phyloP scores from a whole-genome alignment of 2,888 invertebrate genomes.

The Malthinus flaveolus region DNA sequence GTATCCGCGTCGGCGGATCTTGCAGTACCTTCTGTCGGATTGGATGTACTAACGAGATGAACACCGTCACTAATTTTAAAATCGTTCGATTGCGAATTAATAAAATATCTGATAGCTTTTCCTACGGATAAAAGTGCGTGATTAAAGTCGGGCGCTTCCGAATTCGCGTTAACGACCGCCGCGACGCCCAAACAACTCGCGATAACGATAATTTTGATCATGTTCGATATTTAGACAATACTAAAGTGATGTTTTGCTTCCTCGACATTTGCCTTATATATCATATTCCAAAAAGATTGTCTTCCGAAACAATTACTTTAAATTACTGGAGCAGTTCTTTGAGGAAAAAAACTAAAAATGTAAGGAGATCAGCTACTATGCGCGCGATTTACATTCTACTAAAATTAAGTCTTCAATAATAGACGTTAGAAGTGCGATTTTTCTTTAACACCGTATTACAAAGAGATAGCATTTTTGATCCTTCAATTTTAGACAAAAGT shows the following conservation, averaged over 20 bases:
- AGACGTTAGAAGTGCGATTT: conserved; percentile 33
- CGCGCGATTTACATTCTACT: conserved; percentile 21
- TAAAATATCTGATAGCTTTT: conserved; percentile 58
- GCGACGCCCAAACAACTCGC: conserved; percentile 29
- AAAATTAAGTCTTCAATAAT: conserved; percentile 25
- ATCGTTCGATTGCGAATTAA: conserved; percentile 59
- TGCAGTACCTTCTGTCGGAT: conserved; percentile 54
- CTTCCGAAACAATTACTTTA: conserved; percentile 39
- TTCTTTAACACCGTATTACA: conserved; percentile 16
- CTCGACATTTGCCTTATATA: conserved; percentile 23
- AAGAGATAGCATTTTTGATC: conserved; percentile 31
- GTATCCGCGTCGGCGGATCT: conserved; percentile 60
- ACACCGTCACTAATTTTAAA: conserved; percentile 66
- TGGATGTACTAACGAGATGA: conserved; percentile 62
- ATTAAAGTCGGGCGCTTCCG: conserved; percentile 39
- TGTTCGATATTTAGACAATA: conserved; percentile 35
- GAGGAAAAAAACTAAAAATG: conserved; percentile 43
- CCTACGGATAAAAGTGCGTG: conserved; percentile 47
- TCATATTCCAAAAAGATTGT: conserved; percentile 26
- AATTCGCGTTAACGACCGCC: conserved; percentile 21
- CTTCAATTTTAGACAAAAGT: conserved; percentile 29
- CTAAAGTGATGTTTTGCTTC: conserved; percentile 17
- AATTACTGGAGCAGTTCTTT: conserved; percentile 54
- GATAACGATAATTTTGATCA: conserved; percentile 45
- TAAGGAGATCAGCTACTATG: conserved; percentile 35